Evolutionary conservation across 1,140 invertebrate species (phyloP).

Genomic region (Laupala kohalensis): DNA sequence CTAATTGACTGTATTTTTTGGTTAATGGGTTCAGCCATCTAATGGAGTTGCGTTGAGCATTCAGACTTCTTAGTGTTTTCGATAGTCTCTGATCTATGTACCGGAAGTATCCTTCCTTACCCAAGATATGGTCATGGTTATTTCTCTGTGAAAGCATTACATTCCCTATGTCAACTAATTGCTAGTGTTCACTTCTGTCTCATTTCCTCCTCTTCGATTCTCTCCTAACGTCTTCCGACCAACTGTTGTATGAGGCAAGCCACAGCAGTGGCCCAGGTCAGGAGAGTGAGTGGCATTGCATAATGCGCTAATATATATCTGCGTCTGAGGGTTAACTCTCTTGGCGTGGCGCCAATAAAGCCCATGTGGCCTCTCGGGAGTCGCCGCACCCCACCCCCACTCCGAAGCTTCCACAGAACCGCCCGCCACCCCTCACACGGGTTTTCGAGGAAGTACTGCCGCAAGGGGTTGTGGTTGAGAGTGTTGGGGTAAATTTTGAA

Average conservation of each 20-base stretch:
- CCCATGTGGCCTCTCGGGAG: not conserved
- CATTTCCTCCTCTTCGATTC: not conserved
- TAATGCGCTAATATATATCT: not conserved
- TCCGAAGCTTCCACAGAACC: not conserved
- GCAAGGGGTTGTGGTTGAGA: no score
- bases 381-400: not conserved
- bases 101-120: no score
- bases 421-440: no score
- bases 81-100: no score
- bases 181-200: not conserved
- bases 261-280: not conserved
- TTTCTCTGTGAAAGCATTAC: no score
- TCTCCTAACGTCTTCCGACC: not conserved
- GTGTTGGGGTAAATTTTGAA: not conserved
- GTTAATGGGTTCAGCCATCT: no score
- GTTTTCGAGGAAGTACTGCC: no score
- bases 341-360: not conserved
- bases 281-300: not conserved
- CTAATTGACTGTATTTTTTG: no score
- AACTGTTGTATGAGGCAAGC: not conserved
- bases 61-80: no score
- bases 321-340: not conserved
- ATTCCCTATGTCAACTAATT: not conserved
- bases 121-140: no score
- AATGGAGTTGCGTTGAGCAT: no score